Percentiles rank a stretch among this genome's conserved stretches.
Evolutionary conservation across 2,113 vertebrate genomes (phyloP).

Genomic region (Globicephala melas): DNA sequence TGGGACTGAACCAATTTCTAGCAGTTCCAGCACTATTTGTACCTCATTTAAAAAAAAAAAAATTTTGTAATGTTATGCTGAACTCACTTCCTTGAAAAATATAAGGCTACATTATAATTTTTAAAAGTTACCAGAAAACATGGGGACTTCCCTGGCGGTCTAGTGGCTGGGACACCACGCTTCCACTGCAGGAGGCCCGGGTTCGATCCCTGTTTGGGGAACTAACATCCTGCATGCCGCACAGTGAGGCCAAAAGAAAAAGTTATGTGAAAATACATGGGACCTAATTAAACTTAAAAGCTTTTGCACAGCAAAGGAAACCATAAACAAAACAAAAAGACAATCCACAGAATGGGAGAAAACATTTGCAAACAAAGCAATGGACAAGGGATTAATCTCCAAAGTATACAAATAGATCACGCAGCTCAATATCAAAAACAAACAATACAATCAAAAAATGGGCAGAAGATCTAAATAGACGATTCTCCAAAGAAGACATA

Average conservation of each 20-base stretch:
- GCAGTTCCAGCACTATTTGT: background rate
- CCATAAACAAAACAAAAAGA: background rate
- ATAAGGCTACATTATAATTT: background rate
- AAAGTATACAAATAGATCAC: background rate
- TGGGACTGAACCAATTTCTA: background rate
- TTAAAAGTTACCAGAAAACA: background rate
- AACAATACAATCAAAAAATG: background rate
- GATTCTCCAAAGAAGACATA: background rate
- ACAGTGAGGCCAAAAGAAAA: background rate
- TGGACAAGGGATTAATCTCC: background rate
- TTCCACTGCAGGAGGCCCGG: background rate
- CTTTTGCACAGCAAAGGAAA: background rate
- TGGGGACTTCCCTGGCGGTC: background rate
- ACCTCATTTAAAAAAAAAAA: background rate
- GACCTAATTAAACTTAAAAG: background rate
- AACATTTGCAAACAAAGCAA: background rate
- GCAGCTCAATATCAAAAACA: background rate
- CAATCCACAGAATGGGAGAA: background rate
- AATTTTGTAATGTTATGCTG: background rate
- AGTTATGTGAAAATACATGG: background rate
- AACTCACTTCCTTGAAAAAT: conserved; percentile 31
- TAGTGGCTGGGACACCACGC: background rate
- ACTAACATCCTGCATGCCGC: background rate
- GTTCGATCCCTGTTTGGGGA: background rate
- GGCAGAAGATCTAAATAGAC: background rate